Evolutionary conservation across 2,888 invertebrate genomes (phyloP).

Genomic region (Lypha dubia): DNA sequence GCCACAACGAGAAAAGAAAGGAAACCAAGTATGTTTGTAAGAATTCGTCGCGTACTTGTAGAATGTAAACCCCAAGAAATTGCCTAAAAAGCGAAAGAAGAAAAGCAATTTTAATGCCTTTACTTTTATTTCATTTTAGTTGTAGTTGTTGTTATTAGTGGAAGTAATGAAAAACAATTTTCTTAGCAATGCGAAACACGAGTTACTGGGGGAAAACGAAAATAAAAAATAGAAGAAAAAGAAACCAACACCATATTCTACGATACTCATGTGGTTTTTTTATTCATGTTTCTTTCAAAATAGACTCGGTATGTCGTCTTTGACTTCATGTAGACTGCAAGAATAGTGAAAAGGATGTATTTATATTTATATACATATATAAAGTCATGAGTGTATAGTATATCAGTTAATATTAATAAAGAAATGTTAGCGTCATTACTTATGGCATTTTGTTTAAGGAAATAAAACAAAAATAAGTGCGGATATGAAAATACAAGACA

Average conservation of each 20-base stretch:
- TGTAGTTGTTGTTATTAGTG: not conserved
- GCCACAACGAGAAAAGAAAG: constrained; percentile 4
- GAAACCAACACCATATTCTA: not conserved
- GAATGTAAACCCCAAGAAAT: constrained; percentile 10
- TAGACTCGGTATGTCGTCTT: constrained; percentile 6
- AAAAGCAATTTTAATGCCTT: not conserved
- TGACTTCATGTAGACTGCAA: not conserved
- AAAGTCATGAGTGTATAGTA: too few species aligned
- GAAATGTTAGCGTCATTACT: not conserved
- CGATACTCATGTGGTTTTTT: constrained; percentile 40
- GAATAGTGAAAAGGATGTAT: not conserved
- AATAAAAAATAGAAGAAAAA: too few species aligned
- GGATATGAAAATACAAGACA: not conserved
- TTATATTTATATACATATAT: too few species aligned
- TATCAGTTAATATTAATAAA: too few species aligned
- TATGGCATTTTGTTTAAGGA: not conserved
- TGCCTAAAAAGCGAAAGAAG: constrained; percentile 34
- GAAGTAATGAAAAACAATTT: constrained; percentile 54
- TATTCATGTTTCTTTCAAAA: not conserved
- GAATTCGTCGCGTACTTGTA: not conserved
- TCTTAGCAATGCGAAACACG: constrained; percentile 34
- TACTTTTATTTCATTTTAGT: constrained; percentile 4
- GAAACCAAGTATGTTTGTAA: not conserved
- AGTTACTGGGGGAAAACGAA: too few species aligned
- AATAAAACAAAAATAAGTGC: not conserved